A percentile compares a stretch with the other conserved stretches of the same genome.
Evolutionary conservation across 1,140 invertebrate species (phyloP).

Genomic region (Charaxes varanes): DNA sequence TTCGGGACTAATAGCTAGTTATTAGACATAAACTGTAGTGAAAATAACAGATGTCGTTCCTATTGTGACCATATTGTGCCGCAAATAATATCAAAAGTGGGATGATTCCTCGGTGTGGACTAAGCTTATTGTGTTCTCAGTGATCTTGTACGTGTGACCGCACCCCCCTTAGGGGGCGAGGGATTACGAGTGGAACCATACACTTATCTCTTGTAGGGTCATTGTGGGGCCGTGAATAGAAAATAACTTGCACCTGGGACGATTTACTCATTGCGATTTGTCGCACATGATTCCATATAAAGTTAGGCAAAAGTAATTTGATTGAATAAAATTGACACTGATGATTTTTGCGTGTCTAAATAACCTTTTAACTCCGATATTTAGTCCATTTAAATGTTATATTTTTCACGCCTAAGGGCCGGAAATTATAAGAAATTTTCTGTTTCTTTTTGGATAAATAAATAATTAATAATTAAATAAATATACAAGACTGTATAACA

Average conservation of each 20-base stretch:
- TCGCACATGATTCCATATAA: not conserved
- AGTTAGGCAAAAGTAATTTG: too few species aligned
- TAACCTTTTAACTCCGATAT: not conserved
- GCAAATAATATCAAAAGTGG: constrained; percentile 32
- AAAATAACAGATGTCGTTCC: constrained; percentile 33
- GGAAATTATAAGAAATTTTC: too few species aligned
- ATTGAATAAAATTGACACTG: too few species aligned
- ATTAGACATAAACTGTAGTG: constrained; percentile 14
- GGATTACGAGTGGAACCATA: constrained; percentile 31
- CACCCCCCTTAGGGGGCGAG: constrained; percentile 23
- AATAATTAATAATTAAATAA: too few species aligned
- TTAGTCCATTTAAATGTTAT: too few species aligned
- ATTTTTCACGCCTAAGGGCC: too few species aligned
- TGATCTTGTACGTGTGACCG: constrained; percentile 31
- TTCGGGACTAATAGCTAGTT: too few species aligned
- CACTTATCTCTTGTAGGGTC: constrained; percentile 27
- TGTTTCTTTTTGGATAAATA: too few species aligned
- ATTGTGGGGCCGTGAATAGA: constrained; percentile 18
- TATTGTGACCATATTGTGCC: constrained; percentile 27
- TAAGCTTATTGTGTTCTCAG: constrained; percentile 33
- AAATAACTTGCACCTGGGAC: constrained; percentile 12
- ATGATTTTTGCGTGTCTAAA: too few species aligned
- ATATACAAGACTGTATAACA: too few species aligned
- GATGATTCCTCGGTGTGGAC: constrained; percentile 27
- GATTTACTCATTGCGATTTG: not conserved